A percentile compares a stretch with the other conserved stretches of the same genome.
Evolutionary conservation across 2,797 vertebrate genomes (phyloP).

Genomic region (Pogoniulus pusillus): DNA sequence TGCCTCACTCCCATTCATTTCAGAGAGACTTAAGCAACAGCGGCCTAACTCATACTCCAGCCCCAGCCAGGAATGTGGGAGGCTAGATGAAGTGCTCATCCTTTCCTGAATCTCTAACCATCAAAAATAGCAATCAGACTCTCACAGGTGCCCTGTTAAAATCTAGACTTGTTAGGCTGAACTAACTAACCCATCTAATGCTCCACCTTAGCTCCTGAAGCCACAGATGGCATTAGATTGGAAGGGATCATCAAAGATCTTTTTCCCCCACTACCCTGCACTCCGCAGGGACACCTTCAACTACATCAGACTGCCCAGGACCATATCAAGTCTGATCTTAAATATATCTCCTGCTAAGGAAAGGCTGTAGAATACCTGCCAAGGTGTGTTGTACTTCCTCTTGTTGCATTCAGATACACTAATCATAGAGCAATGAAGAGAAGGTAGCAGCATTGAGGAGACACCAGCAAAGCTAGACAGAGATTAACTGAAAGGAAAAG

Average conservation of each 20-base stretch:
- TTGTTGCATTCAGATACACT: background rate
- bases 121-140: background rate
- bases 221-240: too few species aligned
- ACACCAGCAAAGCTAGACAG: background rate
- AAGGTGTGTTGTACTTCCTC: background rate
- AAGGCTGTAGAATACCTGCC: background rate
- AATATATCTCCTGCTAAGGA: background rate
- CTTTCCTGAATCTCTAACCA: background rate
- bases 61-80: background rate
- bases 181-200: background rate
- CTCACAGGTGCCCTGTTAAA: background rate
- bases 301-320: too few species aligned
- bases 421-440: background rate
- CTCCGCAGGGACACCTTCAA: too few species aligned
- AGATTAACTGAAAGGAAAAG: too few species aligned
- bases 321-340: too few species aligned
- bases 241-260: too few species aligned
- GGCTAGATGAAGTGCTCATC: background rate
- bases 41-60: background rate
- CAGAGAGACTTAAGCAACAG: background rate
- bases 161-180: background rate
- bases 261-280: too few species aligned
- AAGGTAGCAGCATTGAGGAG: background rate
- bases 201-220: background rate
- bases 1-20: constrained; percentile 1